phyloP scores from a whole-genome alignment of 2,797 vertebrate species.

The Enteromius anoplus region DNA sequence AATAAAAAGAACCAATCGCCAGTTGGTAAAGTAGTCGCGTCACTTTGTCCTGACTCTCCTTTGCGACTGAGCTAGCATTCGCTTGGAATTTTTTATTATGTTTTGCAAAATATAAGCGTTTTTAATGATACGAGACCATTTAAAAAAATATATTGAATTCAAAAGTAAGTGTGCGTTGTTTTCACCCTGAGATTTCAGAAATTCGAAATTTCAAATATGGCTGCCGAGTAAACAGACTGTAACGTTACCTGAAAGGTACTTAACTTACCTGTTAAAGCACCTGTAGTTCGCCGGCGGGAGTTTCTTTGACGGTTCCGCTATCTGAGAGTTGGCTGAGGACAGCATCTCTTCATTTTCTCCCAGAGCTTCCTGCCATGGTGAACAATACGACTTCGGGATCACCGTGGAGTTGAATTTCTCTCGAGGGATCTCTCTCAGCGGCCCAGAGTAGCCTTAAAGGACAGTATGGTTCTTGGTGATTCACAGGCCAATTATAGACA shows the following conservation, averaged over 20 bases:
- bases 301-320: slow-evolving; percentile 64
- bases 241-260: not conserved
- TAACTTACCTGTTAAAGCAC: slow-evolving; percentile 91
- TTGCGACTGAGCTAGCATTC: too few species aligned
- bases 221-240: not conserved
- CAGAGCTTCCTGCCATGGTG: slow-evolving; percentile 87
- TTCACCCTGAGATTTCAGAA: not conserved
- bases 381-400: slow-evolving; percentile 90
- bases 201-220: not conserved
- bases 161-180: not conserved
- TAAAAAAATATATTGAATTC: not conserved
- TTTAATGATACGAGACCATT: too few species aligned
- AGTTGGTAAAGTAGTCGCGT: too few species aligned
- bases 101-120: too few species aligned
- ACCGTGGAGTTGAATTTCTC: slow-evolving; percentile 94
- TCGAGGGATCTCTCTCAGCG: slow-evolving; percentile 84
- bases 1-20: too few species aligned
- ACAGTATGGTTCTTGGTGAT: slow-evolving; percentile 3
- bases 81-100: too few species aligned
- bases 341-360: slow-evolving; percentile 63
- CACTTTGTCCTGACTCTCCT: too few species aligned
- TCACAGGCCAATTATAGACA: slow-evolving; percentile 23
- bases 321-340: slow-evolving; percentile 56
- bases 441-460: slow-evolving; percentile 85
- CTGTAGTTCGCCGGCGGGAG: slow-evolving; percentile 72